Base-by-base conservation (phyloP, 1,140 invertebrate species). In the Procambarus clarkii region DNA sequence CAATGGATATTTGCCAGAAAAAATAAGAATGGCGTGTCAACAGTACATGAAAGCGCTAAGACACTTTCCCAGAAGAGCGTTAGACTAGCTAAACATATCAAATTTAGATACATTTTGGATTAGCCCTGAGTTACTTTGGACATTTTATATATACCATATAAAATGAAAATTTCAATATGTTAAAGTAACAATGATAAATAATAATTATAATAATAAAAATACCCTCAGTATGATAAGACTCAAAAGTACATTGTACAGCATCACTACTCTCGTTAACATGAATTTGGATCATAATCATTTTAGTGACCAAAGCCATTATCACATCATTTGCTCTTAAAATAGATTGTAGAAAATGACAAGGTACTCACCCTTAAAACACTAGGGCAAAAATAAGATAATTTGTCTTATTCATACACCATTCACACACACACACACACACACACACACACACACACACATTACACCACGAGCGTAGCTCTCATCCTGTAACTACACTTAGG, bases 51-150 rank as follows among this genome's bases (percentile, higher is more conserved):
- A 80, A 50, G 78, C 45, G 15, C 46, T 79, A 79, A 80, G 45
- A 48, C 50, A 48, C 50, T 48, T 80, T 80, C n/a, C 11, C 11
- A 11, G 21, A 18, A 48, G 45, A 54, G 77, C 69, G 34, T 74
- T 74, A 74, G 69, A 74, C 69, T 74, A 74, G 69, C n/a, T 74
- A 74, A 74, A 74, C 69, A 74, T 74, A 74, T 74, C 54, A 58
- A 81, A 81, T 81, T 81, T 81, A 81, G 79, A 81, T 58, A 81
- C 21, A 81, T 81, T 81, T 81, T 48, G 54, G 79, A 58, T 81
- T 54, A 81, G 79, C 79, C 79, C 79, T 81, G 79, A 81, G 79
- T 81, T 81, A 48, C 79, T 81, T 34, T 81, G 79, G 79, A 81
- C 79, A 81, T 81, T 80, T 21, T 48, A 54, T 54, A 50, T 79